These are phyloP conservation scores for Heterocephalus glaber DNA, from an alignment of 2,113 vertebrate genomes.

Conservation along the genomic window DNA sequence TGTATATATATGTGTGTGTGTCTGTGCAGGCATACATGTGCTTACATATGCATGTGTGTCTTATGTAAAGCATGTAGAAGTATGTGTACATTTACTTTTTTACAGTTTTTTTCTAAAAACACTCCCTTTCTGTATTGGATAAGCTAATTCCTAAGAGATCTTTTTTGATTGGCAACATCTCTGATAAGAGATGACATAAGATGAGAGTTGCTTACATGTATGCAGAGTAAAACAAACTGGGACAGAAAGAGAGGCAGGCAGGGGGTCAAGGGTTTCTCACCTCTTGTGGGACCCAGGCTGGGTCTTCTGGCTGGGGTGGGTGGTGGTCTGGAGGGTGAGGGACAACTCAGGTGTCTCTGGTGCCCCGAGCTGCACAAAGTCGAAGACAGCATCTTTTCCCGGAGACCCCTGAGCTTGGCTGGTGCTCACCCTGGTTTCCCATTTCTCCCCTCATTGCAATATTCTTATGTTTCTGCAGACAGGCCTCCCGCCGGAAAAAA, in stretches of 20 bases:
- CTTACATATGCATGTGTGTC: neutral
- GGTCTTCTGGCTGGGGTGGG: neutral
- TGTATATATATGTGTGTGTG: too few relatives aligned
- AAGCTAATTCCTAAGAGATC: neutral
- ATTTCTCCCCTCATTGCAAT: neutral
- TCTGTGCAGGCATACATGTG: too few relatives aligned
- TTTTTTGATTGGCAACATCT: neutral
- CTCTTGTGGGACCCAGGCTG: neutral
- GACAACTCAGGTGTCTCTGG: fast-evolving
- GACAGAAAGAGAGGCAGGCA: neutral
- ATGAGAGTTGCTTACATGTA: too few relatives aligned
- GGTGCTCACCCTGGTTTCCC: too few relatives aligned
- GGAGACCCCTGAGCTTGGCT: neutral
- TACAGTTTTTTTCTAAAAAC: neutral
- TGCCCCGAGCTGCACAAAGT: fast-evolving
- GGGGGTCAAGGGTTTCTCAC: too few relatives aligned
- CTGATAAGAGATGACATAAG: neutral
- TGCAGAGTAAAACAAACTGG: neutral
- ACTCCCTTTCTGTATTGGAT: neutral
- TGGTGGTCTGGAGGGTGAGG: neutral
- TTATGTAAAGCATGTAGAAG: neutral
- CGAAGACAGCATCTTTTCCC: neutral
- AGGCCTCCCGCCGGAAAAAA: slow-evolving; percentile 77
- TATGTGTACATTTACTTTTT: neutral
- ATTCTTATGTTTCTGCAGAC: slow-evolving; percentile 77